phyloP scores from a whole-genome alignment of 2,888 invertebrate species.

The Lasioglossum oenotherae region DNA sequence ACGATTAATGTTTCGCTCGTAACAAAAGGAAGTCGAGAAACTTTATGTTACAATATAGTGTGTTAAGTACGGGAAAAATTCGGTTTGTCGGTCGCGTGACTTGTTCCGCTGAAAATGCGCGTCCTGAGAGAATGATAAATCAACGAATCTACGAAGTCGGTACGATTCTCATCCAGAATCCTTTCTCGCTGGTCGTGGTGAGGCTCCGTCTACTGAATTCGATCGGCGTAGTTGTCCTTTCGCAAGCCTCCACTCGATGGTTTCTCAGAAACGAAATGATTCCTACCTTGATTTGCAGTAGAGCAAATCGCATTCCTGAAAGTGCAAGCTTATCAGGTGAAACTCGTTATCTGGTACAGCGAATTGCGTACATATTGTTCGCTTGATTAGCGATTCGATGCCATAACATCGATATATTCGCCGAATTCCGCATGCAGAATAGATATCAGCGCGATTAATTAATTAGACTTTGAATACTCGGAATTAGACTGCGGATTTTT shows the following conservation, averaged over 20 bases:
- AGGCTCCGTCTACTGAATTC: constrained; percentile 80
- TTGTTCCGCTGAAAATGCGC: background rate
- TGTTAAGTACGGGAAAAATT: constrained; percentile 39
- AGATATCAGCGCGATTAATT: background rate
- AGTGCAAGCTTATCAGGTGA: constrained; percentile 50
- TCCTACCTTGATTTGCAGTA: constrained; percentile 86
- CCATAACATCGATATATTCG: background rate
- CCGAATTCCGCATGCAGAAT: background rate
- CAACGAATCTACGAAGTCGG: constrained; percentile 27
- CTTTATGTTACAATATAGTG: background rate
- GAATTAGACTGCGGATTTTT: background rate
- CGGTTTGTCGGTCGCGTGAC: background rate
- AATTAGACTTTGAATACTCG: background rate
- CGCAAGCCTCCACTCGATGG: constrained; percentile 75
- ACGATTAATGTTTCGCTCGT: background rate
- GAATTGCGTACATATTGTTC: background rate
- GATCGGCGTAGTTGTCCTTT: constrained; percentile 77
- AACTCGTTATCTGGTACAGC: background rate
- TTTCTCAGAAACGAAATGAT: constrained; percentile 84
- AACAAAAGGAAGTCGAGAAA: background rate
- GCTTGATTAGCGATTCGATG: background rate
- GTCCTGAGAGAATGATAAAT: background rate
- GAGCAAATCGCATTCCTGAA: constrained; percentile 86
- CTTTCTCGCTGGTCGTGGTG: constrained; percentile 79
- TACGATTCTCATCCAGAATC: constrained; percentile 78